Conservation (phyloP, 2,113 vertebrate species). For the Opisthocomus hoazin region DNA sequence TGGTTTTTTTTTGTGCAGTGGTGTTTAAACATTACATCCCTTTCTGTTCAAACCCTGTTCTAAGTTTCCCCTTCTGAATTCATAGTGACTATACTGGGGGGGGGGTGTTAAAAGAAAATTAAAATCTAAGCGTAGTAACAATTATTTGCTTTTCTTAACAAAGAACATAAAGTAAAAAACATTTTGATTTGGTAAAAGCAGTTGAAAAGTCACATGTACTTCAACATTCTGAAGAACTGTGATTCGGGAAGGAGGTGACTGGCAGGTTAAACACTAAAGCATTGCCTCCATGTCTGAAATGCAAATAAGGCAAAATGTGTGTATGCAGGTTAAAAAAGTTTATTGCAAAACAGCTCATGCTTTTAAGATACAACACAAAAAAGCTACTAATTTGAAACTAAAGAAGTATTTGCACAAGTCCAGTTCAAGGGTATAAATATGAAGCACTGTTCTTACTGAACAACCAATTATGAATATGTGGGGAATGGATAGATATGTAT, state of each 20-base stretch:
- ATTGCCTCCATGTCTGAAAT: neutral
- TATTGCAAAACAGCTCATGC: neutral
- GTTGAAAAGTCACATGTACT: neutral
- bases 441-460: neutral
- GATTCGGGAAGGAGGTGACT: neutral
- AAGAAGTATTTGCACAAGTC: neutral
- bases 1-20: neutral
- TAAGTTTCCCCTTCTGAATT: neutral
- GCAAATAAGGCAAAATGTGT: constrained; percentile 6
- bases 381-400: neutral
- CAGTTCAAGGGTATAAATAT: neutral
- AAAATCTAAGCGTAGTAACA: neutral
- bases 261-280: neutral
- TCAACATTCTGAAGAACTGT: neutral
- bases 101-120: neutral
- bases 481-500: neutral
- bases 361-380: neutral
- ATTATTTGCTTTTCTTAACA: neutral
- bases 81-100: neutral
- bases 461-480: neutral
- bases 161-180: neutral
- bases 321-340: neutral
- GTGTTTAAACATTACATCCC: neutral
- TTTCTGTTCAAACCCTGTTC: neutral
- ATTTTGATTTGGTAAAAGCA: neutral